Percentiles rank a stretch among this genome's conserved stretches.
These are phyloP conservation scores for Ormyrus rosae DNA, from an alignment of 2,888 invertebrate species.

Conservation along the genomic window DNA sequence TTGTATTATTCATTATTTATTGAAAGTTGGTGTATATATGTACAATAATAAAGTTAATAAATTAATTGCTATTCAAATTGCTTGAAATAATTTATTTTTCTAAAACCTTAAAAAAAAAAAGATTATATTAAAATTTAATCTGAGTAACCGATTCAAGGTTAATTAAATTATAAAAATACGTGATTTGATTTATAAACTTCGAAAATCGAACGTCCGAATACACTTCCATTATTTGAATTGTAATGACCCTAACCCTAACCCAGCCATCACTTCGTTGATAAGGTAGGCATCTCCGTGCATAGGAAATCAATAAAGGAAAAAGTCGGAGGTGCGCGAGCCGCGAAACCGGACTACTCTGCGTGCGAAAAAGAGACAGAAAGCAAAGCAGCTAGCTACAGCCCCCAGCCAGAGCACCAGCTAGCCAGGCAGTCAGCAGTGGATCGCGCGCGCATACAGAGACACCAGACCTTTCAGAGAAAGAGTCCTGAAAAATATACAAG, in stretches of 20 bases:
- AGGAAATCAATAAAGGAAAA: conserved; percentile 53
- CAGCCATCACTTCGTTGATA: conserved; percentile 21
- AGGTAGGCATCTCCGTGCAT: conserved; percentile 20
- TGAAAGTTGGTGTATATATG: neutral
- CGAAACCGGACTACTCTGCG: neutral
- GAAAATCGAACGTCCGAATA: too few species aligned
- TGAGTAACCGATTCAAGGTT: too few species aligned
- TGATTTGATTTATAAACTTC: too few species aligned
- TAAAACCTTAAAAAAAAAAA: too few species aligned
- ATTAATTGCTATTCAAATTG: neutral
- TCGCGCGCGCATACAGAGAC: neutral
- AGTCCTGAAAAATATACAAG: too few species aligned
- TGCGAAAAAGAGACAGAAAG: neutral
- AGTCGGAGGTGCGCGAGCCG: conserved; percentile 32
- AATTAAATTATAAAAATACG: too few species aligned
- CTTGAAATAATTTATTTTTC: conserved; percentile 1
- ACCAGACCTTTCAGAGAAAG: too few species aligned
- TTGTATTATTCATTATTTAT: neutral
- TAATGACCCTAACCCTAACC: too few species aligned
- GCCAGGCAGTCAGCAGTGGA: neutral
- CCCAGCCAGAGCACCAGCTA: neutral
- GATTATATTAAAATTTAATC: too few species aligned
- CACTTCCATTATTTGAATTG: too few species aligned
- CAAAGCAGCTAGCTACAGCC: neutral
- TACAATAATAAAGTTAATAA: neutral